Evolutionary conservation across 2,113 vertebrate species (phyloP).

Genomic region (Aramus guarauna): DNA sequence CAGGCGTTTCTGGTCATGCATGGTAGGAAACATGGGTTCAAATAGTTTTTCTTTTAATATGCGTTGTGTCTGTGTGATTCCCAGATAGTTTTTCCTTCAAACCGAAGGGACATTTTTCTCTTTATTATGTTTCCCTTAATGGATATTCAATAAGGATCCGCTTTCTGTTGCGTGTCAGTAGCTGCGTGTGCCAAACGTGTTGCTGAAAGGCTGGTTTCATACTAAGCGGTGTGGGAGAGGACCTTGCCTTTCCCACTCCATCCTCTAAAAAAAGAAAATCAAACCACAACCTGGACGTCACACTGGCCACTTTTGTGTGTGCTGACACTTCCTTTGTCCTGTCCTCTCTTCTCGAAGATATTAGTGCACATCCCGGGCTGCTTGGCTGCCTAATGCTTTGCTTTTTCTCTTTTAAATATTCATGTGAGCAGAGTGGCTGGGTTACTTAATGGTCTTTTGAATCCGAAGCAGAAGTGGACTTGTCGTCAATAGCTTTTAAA

Average conservation of each 20-base stretch:
- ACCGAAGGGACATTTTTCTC: not conserved
- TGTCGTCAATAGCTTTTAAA: not conserved
- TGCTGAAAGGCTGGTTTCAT: not conserved
- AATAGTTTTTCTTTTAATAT: not conserved
- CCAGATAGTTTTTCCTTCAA: not conserved
- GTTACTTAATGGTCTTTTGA: not conserved
- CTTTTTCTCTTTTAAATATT: conserved; percentile 56
- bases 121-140: not conserved
- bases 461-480: not conserved
- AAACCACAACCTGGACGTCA: not conserved
- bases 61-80: not conserved
- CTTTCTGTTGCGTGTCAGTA: not conserved
- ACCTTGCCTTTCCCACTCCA: not conserved
- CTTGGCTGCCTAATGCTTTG: conserved; percentile 18
- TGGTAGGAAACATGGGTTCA: not conserved
- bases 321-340: not conserved
- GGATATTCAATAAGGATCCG: rapidly evolving
- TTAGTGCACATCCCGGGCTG: not conserved
- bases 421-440: conserved; percentile 9
- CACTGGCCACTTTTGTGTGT: not conserved
- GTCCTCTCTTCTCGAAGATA: not conserved
- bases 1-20: not conserved
- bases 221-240: not conserved
- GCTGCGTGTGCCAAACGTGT: rapidly evolving
- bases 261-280: not conserved